Base-by-base conservation (phyloP, 2,888 invertebrate genomes). In the Andrena dorsata region DNA sequence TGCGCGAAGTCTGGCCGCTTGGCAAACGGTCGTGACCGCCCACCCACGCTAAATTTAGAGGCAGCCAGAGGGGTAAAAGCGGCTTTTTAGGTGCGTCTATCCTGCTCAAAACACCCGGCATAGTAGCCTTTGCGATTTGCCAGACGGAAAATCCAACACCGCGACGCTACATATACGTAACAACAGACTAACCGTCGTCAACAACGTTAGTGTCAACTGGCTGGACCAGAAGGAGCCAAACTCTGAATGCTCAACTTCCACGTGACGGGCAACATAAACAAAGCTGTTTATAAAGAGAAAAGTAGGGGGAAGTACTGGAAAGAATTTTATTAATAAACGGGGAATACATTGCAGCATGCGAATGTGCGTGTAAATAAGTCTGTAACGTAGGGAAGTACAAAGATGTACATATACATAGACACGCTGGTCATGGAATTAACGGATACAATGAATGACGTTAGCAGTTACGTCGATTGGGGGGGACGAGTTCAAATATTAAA, bases 41-140 rank as follows among this genome's bases (percentile, higher is more conserved):
- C 91, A 92, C 92, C 91, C 90, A 92, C 91, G 89, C 90, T 92
- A 92, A 91, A 92, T 92, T 92, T 92, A 92, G 92, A 89, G 82
- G 20, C 85, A 81, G 76, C 75, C 81, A 69, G 74, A 80, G 83
- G 85, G 82, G 82, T 71, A 58, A 68, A 83, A 82, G 63, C 66
- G 71, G 83, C 69, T 77, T 77, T 74, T 77, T 82, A 83, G 82
- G 77, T 75, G 74, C 68, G 74, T 49, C 76, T 81, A 74, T 76
- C 41, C 74, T 58, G 71, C 26, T 63, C 71, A 70, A 77, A 80
- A 81, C 69, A 69, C 73, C 72, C 63, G 56, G 74, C 68, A 81
- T 75, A 82, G 82, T 58, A 16, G 49, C 75, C 41, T 68, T 78
- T 53, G 16, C 73, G 61, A 32, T 64, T 65, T 63, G 66, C 66